These are phyloP conservation scores for Physeter macrocephalus DNA, from an alignment of 2,113 vertebrate genomes.

Conservation along the genomic window DNA sequence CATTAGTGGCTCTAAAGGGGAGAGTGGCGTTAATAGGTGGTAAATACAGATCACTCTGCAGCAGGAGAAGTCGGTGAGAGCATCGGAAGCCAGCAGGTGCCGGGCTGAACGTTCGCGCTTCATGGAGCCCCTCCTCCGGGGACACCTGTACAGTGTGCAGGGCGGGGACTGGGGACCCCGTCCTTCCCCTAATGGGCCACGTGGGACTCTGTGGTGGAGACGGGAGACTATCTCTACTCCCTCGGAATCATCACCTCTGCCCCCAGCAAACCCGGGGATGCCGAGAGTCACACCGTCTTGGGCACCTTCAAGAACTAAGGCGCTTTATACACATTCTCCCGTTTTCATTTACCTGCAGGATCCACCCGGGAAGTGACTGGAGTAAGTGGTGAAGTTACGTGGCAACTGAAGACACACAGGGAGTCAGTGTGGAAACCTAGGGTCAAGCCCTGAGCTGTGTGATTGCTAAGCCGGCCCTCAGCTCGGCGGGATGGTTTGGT, in stretches of 20 bases:
- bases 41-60: background rate
- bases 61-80: background rate
- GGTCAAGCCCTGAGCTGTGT: background rate
- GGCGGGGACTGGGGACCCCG: rapidly evolving
- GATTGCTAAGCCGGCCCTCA: background rate
- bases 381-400: too few species aligned
- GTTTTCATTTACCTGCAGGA: background rate
- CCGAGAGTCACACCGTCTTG: background rate
- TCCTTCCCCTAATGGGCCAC: background rate
- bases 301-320: background rate
- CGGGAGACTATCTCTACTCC: rapidly evolving
- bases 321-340: too few species aligned
- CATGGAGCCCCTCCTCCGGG: rapidly evolving
- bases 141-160: rapidly evolving
- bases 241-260: rapidly evolving
- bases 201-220: background rate
- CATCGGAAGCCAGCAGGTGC: rapidly evolving
- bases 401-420: background rate
- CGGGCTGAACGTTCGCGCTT: background rate
- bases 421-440: rapidly evolving
- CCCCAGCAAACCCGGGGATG: rapidly evolving
- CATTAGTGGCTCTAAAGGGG: slow-evolving; percentile 38
- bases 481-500: rapidly evolving
- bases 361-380: rapidly evolving
- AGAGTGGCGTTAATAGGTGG: background rate